phyloP scores from a whole-genome alignment of 2,797 vertebrate genomes.

The Acipenser ruthenus region DNA sequence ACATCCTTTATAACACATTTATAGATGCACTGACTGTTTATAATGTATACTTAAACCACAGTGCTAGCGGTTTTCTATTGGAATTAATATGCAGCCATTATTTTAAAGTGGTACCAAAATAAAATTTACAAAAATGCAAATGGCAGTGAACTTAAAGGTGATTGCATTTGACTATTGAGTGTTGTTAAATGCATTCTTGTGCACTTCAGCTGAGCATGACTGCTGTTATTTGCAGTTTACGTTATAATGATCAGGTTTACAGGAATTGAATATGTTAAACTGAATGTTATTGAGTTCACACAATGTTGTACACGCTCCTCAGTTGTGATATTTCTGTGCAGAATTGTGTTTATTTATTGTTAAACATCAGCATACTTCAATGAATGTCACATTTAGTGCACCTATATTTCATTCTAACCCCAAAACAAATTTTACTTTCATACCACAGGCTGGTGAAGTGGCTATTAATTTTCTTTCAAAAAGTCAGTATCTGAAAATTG shows the following conservation, averaged over 20 bases:
- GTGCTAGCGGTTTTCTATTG: no score
- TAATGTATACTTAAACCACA: no score
- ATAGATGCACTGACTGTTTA: no score
- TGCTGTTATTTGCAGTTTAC: neutral
- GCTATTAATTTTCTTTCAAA: constrained; percentile 2
- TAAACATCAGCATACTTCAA: neutral
- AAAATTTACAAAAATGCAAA: no score
- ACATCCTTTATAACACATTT: no score
- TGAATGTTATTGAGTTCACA: neutral
- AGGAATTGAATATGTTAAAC: neutral
- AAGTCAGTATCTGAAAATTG: neutral
- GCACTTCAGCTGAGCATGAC: no score
- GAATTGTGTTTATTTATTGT: neutral
- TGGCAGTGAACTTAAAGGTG: no score
- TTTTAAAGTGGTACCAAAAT: no score
- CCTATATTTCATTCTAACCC: neutral
- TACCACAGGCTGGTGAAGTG: neutral
- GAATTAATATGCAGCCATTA: no score
- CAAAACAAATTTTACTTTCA: neutral
- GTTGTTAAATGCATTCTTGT: no score
- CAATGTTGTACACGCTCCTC: neutral
- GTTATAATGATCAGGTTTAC: neutral
- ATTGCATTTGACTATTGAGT: no score
- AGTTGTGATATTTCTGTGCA: neutral
- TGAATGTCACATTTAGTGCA: neutral